These are phyloP conservation scores for Sycobia sp. DNA, from an alignment of 1,140 invertebrate species.

Conservation along the genomic window DNA sequence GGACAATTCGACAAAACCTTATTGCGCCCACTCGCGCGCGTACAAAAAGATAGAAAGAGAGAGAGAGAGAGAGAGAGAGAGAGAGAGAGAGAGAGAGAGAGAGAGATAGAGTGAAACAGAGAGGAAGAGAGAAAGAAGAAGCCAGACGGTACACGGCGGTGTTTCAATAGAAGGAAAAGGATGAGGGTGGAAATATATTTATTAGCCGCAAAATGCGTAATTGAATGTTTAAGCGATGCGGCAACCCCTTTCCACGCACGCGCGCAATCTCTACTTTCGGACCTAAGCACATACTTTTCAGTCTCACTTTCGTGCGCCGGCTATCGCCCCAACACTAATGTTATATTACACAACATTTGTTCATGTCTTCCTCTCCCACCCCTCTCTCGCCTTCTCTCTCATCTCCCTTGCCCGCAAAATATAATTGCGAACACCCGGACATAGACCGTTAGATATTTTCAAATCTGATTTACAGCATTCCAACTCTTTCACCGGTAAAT, in stretches of 20 bases:
- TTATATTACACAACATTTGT: too few species aligned
- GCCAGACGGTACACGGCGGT: neutral
- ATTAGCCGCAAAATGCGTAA: constrained; percentile 27
- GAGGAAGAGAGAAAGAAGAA: too few species aligned
- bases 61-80: neutral
- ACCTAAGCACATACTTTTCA: too few species aligned
- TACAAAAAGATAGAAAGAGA: constrained; percentile 7
- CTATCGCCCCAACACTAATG: too few species aligned
- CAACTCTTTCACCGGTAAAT: too few species aligned
- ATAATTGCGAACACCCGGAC: too few species aligned
- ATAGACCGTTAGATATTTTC: too few species aligned
- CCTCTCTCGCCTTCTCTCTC: neutral
- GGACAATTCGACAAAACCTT: constrained; percentile 25
- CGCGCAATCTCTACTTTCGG: too few species aligned
- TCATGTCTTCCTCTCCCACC: neutral
- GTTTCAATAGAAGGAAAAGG: neutral
- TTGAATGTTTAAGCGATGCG: constrained; percentile 19
- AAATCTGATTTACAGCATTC: too few species aligned
- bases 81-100: neutral
- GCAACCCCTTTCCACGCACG: neutral
- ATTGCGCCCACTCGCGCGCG: neutral
- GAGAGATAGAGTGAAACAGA: too few species aligned
- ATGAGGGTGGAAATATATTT: constrained; percentile 19
- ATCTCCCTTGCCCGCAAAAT: neutral
- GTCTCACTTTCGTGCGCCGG: neutral